Evolutionary conservation across 2,797 vertebrate species (phyloP).

Genomic region (Pagetopsis macropterus): DNA sequence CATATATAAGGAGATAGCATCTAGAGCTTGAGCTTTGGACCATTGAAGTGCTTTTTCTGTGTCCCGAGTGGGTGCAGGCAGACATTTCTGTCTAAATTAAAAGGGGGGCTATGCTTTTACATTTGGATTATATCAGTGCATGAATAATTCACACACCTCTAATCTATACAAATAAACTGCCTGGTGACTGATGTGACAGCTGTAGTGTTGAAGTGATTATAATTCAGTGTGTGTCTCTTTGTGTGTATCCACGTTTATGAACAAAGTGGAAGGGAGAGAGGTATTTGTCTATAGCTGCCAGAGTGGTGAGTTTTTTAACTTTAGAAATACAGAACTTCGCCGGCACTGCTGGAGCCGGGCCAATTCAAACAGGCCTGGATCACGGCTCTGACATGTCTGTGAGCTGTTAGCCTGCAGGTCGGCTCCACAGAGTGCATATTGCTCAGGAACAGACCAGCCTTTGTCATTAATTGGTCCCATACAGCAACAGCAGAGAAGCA

Average conservation of each 20-base stretch:
- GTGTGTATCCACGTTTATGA: slow-evolving; percentile 4
- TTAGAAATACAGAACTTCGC: slow-evolving; percentile 32
- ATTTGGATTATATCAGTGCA: too few relatives aligned
- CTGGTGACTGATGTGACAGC: slow-evolving; percentile 42
- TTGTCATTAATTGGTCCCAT: slow-evolving; percentile 52
- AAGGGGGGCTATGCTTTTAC: not conserved
- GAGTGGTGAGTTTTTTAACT: slow-evolving; percentile 37
- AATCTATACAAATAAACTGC: slow-evolving; percentile 40
- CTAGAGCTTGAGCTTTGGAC: not conserved
- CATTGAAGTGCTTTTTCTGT: not conserved
- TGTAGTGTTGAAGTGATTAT: slow-evolving; percentile 8
- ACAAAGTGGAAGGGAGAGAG: slow-evolving; percentile 1
- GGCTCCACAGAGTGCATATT: slow-evolving; percentile 10
- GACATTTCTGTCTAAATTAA: slow-evolving; percentile 11
- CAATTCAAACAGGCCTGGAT: slow-evolving; percentile 65
- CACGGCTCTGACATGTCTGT: slow-evolving; percentile 42
- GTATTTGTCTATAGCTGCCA: slow-evolving; percentile 21
- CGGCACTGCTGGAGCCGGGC: slow-evolving; percentile 33
- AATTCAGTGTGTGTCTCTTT: not conserved
- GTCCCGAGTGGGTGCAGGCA: not conserved
- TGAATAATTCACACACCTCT: slow-evolving; percentile 17
- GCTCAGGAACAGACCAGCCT: slow-evolving; percentile 49
- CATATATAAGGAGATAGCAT: slow-evolving; percentile 19
- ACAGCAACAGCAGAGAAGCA: slow-evolving; percentile 38
- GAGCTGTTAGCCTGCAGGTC: slow-evolving; percentile 45